phyloP scores from a whole-genome alignment of 2,797 vertebrate species.

The Ispidina picta region DNA sequence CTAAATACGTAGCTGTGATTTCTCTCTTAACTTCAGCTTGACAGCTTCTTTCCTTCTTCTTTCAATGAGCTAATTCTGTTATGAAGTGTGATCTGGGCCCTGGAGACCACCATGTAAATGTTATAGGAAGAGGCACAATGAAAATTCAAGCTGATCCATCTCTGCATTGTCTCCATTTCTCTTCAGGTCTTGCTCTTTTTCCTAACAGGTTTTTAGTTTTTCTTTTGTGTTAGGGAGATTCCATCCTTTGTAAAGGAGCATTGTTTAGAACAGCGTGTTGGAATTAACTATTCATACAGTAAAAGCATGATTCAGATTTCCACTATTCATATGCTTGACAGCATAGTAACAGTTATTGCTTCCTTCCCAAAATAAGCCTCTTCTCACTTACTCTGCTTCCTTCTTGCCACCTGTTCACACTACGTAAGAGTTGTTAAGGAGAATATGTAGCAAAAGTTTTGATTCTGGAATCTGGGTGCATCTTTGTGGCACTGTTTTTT shows the following conservation, averaged over 20 bases:
- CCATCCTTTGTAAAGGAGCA: background rate
- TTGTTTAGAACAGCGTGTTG: background rate
- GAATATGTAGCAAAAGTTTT: background rate
- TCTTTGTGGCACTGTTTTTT: background rate
- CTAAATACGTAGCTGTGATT: slow-evolving; percentile 22
- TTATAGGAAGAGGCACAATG: background rate
- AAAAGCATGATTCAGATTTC: slow-evolving; percentile 43
- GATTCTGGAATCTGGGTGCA: background rate
- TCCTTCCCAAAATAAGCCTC: slow-evolving; percentile 48
- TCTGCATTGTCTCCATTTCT: background rate
- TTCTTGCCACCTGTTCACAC: slow-evolving; percentile 44
- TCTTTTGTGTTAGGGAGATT: background rate
- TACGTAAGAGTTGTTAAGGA: background rate
- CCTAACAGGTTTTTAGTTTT: background rate
- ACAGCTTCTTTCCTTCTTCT: background rate
- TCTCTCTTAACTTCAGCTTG: background rate
- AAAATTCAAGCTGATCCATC: background rate
- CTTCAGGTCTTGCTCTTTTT: background rate
- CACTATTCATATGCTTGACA: slow-evolving; percentile 30
- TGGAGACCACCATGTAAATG: background rate
- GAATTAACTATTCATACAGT: slow-evolving; percentile 29
- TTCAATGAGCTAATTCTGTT: background rate
- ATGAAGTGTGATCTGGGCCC: background rate
- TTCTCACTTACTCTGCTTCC: slow-evolving; percentile 39
- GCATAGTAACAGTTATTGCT: slow-evolving; percentile 42